A percentile compares a stretch with the other conserved stretches of the same genome.
These are phyloP conservation scores for Pteria penguin DNA, from an alignment of 2,888 invertebrate genomes.

Conservation along the genomic window DNA sequence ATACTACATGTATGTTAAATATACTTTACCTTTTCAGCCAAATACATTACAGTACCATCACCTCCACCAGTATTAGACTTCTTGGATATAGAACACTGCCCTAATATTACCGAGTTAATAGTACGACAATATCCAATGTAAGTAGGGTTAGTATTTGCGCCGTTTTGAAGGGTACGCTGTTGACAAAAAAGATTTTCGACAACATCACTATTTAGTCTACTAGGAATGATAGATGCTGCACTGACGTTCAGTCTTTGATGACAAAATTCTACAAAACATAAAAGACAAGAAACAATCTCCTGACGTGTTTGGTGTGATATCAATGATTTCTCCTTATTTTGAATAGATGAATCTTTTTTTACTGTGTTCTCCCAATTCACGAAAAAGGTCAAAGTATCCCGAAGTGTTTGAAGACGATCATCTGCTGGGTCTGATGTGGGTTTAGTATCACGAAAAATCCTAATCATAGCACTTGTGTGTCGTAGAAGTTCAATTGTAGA, in stretches of 20 bases:
- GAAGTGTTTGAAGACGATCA: conserved; percentile 23
- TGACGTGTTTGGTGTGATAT: conserved; percentile 42
- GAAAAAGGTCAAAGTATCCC: conserved; percentile 31
- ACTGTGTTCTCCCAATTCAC: conserved; percentile 29
- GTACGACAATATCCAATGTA: conserved; percentile 26
- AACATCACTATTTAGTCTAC: conserved; percentile 31
- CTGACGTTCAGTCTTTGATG: conserved; percentile 5
- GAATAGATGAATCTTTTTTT: not conserved
- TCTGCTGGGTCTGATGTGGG: conserved; percentile 29
- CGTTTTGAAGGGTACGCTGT: conserved; percentile 32
- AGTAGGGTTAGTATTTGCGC: conserved; percentile 33
- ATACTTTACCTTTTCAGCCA: too few species aligned
- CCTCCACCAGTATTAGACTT: conserved; percentile 19
- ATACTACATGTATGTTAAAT: too few species aligned
- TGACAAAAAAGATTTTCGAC: conserved; percentile 44
- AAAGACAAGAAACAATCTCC: conserved; percentile 33
- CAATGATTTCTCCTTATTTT: conserved; percentile 23
- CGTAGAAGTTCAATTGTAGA: conserved; percentile 34
- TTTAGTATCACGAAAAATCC: conserved; percentile 30
- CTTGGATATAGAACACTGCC: conserved; percentile 3
- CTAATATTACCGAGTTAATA: conserved; percentile 19
- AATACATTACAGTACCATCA: not conserved
- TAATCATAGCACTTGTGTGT: conserved; percentile 29
- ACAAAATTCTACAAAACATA: conserved; percentile 40
- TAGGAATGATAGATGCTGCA: conserved; percentile 23